Evolutionary conservation across 2,113 vertebrate species (phyloP), one percentile per base, ranked within the genome.

Genomic region (Amphiprion percula): DNA sequence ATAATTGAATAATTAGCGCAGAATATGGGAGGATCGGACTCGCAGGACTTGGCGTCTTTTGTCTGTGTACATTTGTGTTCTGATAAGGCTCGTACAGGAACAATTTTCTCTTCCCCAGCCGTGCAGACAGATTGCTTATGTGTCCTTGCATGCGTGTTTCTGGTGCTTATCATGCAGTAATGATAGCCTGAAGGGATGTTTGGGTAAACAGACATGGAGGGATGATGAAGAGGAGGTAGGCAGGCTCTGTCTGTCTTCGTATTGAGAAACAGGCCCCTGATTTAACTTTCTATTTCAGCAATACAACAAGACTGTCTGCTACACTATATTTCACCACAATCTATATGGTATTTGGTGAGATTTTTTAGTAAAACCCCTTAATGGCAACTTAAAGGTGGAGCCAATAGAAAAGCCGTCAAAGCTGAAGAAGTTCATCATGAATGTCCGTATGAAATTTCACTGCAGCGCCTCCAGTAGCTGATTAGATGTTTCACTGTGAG

Each of bases 141-240:
- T 73, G 19, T 56, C 30, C 50, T 64, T 67, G 77, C 1, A 10
- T 66, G 60, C 52, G 39, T 41, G 75, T 53, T 60, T 53, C 19
- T 26, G 69, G 62, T 78, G 73, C 63, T 90, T 88, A 90, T 90
- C 87, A 76, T 1, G 44, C 1, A 15, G 59, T 84, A 77, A 82
- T 83, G 84, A 74, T 62, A 60, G 84, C 82, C 76, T 75, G 59
- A 26, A 59, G 68, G 37, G 46, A 70, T 68, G 80, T 72, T 84
- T 50, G 63, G 2, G 46, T 80, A 87, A 89, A 84, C 74, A 84
- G 69, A 82, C 80, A 81, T 59, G 61, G 61, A 79, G 55, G 71
- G 79, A 67, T 62, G 82, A 73, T 52, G 62, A 66, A 37, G 70
- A 64, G 28, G 71, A 54, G 28, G 50, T 10, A 53, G 44, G 50